Percentiles rank a stretch among this genome's conserved stretches.
Conservation (phyloP, 1,140 invertebrate genomes). For the Drosophila simulans region DNA sequence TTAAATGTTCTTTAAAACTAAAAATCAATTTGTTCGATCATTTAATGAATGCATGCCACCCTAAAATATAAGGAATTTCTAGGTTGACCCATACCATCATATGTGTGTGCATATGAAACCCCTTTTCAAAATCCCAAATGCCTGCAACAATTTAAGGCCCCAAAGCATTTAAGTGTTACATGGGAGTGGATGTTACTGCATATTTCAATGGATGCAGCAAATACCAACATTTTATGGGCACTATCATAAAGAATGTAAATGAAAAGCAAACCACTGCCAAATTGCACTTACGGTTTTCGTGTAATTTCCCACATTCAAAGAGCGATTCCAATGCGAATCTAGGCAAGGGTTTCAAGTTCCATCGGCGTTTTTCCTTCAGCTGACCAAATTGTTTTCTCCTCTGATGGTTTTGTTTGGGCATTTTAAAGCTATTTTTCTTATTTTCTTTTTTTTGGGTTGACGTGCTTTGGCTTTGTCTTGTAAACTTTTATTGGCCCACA, state of each 20-base stretch:
- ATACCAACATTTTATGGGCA: constrained; percentile 23
- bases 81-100: too few relatives aligned
- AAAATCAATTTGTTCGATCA: too few relatives aligned
- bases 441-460: constrained; percentile 20
- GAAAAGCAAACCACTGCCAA: constrained; percentile 2
- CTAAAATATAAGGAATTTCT: too few relatives aligned
- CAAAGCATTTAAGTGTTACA: constrained; percentile 1
- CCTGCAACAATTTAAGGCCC: constrained; percentile 8
- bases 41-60: too few relatives aligned
- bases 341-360: constrained; percentile 34
- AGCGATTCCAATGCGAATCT: constrained; percentile 21
- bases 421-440: constrained; percentile 9
- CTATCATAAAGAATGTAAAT: constrained; percentile 16
- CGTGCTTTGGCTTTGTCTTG: constrained; percentile 56
- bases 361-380: constrained; percentile 15
- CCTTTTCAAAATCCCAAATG: not conserved
- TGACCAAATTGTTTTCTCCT: constrained; percentile 41
- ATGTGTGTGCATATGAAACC: too few relatives aligned
- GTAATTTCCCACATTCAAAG: constrained; percentile 23
- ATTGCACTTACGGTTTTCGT: constrained; percentile 15
- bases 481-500: constrained; percentile 78
- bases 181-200: not conserved
- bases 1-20: too few relatives aligned
- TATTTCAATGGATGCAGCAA: constrained; percentile 4
- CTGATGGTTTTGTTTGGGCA: constrained; percentile 31